Percentiles rank a stretch among this genome's conserved stretches.
Conservation (phyloP, 2,797 vertebrate species). For the Eospalax fontanierii region DNA sequence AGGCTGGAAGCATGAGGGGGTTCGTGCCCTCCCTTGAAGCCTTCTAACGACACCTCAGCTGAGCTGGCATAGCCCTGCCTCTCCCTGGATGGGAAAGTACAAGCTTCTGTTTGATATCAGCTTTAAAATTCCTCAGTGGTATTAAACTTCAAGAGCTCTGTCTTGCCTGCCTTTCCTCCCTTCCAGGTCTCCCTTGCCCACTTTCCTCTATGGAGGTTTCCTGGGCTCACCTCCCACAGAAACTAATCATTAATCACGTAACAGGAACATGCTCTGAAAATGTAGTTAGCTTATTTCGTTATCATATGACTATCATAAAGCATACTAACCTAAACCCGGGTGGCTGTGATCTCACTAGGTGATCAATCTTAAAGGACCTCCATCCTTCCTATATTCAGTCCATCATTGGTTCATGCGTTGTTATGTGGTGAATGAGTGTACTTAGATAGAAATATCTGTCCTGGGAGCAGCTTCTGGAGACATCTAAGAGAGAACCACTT, state of each 20-base stretch:
- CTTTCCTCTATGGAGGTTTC: not conserved
- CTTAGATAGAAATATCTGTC: constrained; percentile 17
- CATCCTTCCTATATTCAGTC: not conserved
- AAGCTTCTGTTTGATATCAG: not conserved
- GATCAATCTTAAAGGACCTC: not conserved
- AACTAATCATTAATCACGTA: not conserved
- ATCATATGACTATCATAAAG: not conserved
- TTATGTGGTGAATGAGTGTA: not conserved
- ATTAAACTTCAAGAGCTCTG: not conserved
- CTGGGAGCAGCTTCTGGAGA: not conserved
- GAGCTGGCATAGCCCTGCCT: not conserved
- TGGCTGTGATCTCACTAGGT: not conserved
- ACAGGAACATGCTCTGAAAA: not conserved
- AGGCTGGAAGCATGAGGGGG: not conserved
- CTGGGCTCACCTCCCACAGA: constrained; percentile 35
- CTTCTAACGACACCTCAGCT: not conserved
- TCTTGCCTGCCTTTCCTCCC: not conserved
- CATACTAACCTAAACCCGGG: not conserved
- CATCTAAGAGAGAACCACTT: not conserved
- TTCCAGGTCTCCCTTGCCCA: not conserved
- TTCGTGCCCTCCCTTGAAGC: not conserved
- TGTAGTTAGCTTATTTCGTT: not conserved
- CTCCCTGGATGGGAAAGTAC: not conserved
- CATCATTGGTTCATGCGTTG: not conserved
- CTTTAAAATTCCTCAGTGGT: not conserved